phyloP scores from a whole-genome alignment of 2,888 invertebrate genomes.

The Gastracanthus pulcherrimus region DNA sequence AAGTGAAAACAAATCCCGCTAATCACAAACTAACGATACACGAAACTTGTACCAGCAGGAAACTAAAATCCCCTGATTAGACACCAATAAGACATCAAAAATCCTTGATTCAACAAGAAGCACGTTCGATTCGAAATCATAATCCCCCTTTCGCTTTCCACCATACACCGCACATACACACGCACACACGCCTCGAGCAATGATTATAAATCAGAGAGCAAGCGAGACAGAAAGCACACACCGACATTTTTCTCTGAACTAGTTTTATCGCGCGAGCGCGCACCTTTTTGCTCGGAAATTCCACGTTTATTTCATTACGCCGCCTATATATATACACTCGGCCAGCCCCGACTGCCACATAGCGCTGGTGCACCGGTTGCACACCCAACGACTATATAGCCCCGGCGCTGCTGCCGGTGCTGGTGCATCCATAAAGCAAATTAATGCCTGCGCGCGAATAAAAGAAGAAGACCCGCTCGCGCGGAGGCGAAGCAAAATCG shows the following conservation, averaged over 20 bases:
- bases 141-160: slow-evolving; percentile 37
- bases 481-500: slow-evolving; percentile 52
- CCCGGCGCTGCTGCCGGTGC: slow-evolving; percentile 16
- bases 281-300: slow-evolving; percentile 43
- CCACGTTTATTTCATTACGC: slow-evolving; percentile 51
- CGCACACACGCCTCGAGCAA: background rate
- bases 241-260: slow-evolving; percentile 39
- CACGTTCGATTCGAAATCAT: background rate
- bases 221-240: background rate
- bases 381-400: too few species aligned
- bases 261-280: slow-evolving; percentile 33
- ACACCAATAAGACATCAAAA: background rate
- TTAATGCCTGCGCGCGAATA: slow-evolving; percentile 54
- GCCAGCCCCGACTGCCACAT: background rate
- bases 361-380: slow-evolving; percentile 37
- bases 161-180: background rate
- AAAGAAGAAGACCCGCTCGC: slow-evolving; percentile 35
- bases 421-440: slow-evolving; percentile 53
- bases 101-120: background rate
- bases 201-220: slow-evolving; percentile 45
- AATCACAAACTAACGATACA: background rate
- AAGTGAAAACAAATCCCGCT: too few species aligned
- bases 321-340: slow-evolving; percentile 1
- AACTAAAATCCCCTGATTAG: slow-evolving; percentile 9
- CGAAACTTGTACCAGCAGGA: background rate